phyloP scores from a whole-genome alignment of 2,888 invertebrate species.

The Mechanitis mazaeus region DNA sequence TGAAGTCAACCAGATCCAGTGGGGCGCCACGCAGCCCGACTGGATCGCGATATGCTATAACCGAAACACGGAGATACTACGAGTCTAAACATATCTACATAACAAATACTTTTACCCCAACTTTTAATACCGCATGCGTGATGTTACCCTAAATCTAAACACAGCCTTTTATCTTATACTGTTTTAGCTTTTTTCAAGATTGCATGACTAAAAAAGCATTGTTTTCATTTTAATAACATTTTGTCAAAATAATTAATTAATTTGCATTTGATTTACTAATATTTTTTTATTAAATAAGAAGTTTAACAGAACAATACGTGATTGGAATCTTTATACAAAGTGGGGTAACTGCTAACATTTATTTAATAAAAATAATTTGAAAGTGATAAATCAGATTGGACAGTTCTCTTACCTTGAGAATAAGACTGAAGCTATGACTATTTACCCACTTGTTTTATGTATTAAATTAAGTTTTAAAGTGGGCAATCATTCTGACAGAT shows the following conservation, averaged over 20 bases:
- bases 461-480: not conserved
- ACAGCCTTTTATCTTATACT: no score
- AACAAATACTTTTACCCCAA: not conserved
- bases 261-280: not conserved
- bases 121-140: no score
- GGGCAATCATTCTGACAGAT: slow-evolving; percentile 2
- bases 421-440: not conserved
- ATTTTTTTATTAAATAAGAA: not conserved
- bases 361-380: not conserved
- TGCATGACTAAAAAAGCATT: no score
- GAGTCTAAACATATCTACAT: slow-evolving; percentile 81
- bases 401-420: not conserved
- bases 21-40: slow-evolving; percentile 99
- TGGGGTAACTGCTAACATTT: no score
- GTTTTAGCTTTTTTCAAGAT: no score
- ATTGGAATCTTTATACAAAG: not conserved
- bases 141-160: no score
- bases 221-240: no score
- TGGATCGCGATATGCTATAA: slow-evolving; percentile 99
- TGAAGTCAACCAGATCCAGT: slow-evolving; percentile 99
- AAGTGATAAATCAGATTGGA: not conserved
- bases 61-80: slow-evolving; percentile 95
- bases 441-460: not conserved
- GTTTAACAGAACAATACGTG: slow-evolving; percentile 5
- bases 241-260: no score